Evolutionary conservation across 92 coral and sea anemone genomes (phyloP).

Genomic region (Parazoanthus darwini): DNA sequence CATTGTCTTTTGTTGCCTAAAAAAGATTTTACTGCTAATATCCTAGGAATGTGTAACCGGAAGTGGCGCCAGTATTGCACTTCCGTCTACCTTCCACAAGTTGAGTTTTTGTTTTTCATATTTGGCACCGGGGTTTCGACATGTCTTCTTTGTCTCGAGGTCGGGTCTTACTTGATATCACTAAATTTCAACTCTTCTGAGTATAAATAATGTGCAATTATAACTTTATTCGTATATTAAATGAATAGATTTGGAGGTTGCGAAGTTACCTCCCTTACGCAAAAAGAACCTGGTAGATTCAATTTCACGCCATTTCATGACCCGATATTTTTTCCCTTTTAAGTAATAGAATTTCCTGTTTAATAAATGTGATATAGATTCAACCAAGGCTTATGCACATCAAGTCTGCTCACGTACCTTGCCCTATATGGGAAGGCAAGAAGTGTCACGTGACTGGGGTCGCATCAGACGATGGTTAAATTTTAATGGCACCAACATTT

Average conservation of each 20-base stretch:
- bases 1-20: neutral
- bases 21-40: neutral
- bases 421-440: neutral
- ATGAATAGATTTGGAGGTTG: neutral
- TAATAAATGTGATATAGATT: too few relatives aligned
- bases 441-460: too few relatives aligned
- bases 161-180: neutral
- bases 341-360: neutral
- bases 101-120: neutral
- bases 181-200: neutral
- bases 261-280: neutral
- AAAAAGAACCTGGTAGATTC: neutral
- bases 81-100: neutral
- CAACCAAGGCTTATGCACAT: neutral
- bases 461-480: neutral
- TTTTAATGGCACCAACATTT: too few relatives aligned
- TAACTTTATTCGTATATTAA: too few relatives aligned
- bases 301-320: neutral
- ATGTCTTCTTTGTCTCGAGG: neutral
- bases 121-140: neutral
- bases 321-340: neutral
- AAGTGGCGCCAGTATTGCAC: neutral
- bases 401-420: neutral
- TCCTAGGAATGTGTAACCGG: neutral
- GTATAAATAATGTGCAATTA: too few relatives aligned